Evolutionary conservation across 2,888 invertebrate genomes (phyloP).

Genomic region (Bibio marci): DNA sequence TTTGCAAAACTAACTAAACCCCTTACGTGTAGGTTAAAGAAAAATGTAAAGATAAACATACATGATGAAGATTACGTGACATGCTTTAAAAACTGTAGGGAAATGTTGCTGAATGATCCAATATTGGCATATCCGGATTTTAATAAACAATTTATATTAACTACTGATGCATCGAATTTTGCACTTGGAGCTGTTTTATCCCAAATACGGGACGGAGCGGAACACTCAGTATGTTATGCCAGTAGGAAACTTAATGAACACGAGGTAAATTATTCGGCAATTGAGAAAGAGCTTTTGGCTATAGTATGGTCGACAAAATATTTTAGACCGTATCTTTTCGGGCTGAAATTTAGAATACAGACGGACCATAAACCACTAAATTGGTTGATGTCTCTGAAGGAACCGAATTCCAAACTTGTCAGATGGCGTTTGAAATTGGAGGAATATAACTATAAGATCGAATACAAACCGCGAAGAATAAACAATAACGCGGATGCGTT

Average conservation of each 20-base stretch:
- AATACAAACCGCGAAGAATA: constrained; percentile 12
- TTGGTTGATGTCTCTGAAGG: constrained; percentile 22
- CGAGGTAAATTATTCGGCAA: constrained; percentile 16
- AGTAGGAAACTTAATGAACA: constrained; percentile 15
- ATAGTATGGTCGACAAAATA: constrained; percentile 17
- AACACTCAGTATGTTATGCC: constrained; percentile 16
- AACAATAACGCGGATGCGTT: constrained; percentile 12
- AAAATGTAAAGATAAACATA: constrained; percentile 2
- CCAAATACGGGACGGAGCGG: too few species aligned
- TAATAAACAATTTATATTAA: constrained; percentile 15
- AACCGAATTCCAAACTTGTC: constrained; percentile 20
- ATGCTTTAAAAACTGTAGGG: constrained; percentile 8
- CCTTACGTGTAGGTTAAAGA: constrained; percentile 9
- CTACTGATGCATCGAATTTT: constrained; percentile 17
- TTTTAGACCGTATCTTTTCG: too few species aligned
- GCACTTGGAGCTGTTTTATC: constrained; percentile 17
- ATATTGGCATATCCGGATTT: constrained; percentile 22
- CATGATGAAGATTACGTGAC: background rate
- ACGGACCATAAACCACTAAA: constrained; percentile 24
- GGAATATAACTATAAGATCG: constrained; percentile 14
- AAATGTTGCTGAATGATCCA: constrained; percentile 12
- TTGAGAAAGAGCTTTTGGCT: constrained; percentile 21
- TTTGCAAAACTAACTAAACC: constrained; percentile 10
- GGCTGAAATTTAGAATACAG: constrained; percentile 18
- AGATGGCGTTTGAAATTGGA: constrained; percentile 20